These are phyloP conservation scores for Drosophila navojoa DNA, from an alignment of 1,140 invertebrate species.

Conservation along the genomic window DNA sequence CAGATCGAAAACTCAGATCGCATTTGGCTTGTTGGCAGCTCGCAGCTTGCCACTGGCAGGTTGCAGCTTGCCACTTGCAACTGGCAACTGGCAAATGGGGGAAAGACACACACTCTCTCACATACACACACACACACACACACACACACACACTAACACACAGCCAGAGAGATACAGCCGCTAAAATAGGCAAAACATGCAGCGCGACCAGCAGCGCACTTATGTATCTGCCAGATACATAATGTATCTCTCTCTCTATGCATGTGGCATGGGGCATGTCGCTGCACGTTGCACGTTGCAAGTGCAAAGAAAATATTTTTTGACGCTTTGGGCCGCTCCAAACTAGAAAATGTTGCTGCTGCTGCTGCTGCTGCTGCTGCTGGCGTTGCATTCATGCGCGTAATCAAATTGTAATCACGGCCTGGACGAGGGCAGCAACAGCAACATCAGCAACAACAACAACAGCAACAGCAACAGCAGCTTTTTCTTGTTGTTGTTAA, in stretches of 20 bases:
- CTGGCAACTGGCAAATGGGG: conserved; percentile 8
- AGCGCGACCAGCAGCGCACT: conserved; percentile 57
- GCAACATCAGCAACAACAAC: conserved; percentile 24
- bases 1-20: conserved; percentile 48
- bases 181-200: conserved; percentile 81
- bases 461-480: conserved; percentile 36
- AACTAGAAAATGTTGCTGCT: conserved; percentile 74
- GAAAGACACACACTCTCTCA: neutral
- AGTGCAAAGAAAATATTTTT: conserved; percentile 82
- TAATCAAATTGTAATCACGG: conserved; percentile 83
- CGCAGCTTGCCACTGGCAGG: conserved; percentile 43
- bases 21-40: conserved; percentile 28
- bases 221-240: conserved; percentile 79
- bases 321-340: conserved; percentile 74
- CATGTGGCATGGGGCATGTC: conserved; percentile 51
- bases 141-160: too few relatives aligned
- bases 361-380: conserved; percentile 39
- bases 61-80: conserved; percentile 49
- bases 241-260: conserved; percentile 53
- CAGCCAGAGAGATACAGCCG: conserved; percentile 57
- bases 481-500: conserved; percentile 64
- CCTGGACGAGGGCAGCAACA: conserved; percentile 62
- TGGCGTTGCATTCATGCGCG: conserved; percentile 78
- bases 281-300: conserved; percentile 44
- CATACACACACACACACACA: too few relatives aligned